Evolutionary conservation across 2,797 vertebrate species (phyloP).

Genomic region (Halcyon chelicuti): DNA sequence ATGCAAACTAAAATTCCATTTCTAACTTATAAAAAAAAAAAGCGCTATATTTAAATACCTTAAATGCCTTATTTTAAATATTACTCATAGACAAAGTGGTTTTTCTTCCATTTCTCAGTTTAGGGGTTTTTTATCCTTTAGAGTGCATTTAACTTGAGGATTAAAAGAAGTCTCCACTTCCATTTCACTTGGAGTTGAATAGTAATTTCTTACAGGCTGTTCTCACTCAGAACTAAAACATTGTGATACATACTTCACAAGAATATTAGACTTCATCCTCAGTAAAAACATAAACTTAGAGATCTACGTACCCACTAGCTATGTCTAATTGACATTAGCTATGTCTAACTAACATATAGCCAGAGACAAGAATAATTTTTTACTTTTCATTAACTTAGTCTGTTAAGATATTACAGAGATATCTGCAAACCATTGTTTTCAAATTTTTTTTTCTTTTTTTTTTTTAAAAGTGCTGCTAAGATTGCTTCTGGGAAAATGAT

Average conservation of each 20-base stretch:
- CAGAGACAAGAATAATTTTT: neutral
- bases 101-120: neutral
- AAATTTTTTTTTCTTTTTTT: neutral
- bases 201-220: neutral
- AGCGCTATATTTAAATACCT: neutral
- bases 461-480: neutral
- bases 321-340: neutral
- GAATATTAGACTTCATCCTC: neutral
- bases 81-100: neutral
- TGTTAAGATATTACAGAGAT: neutral
- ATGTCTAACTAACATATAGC: neutral
- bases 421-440: neutral
- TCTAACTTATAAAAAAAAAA: rapidly evolving
- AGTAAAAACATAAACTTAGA: neutral
- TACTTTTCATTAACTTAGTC: neutral
- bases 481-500: neutral
- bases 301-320: neutral
- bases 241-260: neutral
- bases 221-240: neutral
- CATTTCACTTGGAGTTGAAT: neutral
- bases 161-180: neutral
- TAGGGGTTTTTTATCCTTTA: neutral
- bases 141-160: neutral
- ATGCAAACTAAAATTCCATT: neutral
- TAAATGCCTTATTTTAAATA: neutral